Percentiles rank a stretch among this genome's conserved stretches.
phyloP scores from a whole-genome alignment of 2,797 vertebrate genomes.

The Gymnoscopelus microlampas region DNA sequence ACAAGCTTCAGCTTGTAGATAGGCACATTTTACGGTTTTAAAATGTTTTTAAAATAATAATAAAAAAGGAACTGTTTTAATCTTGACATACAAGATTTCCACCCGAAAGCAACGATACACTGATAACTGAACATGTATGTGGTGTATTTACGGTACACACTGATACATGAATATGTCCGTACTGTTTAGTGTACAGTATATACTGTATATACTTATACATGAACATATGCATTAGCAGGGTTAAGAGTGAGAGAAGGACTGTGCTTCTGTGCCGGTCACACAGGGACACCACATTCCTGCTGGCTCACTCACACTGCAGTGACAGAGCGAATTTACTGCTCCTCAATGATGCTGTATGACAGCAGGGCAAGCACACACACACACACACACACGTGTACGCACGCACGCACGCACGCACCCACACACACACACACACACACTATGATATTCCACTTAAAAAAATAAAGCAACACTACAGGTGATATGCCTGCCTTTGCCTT shows the following conservation, averaged over 20 bases:
- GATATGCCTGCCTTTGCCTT: too few species aligned
- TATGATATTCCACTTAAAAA: too few species aligned
- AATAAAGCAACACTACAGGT: too few species aligned
- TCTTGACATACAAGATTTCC: too few species aligned
- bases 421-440: neutral
- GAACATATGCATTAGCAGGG: slow-evolving; percentile 18
- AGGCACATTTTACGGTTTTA: too few species aligned
- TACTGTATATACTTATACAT: neutral
- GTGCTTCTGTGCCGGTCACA: slow-evolving; percentile 64
- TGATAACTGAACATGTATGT: slow-evolving; percentile 22
- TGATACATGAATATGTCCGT: too few species aligned
- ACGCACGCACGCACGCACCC: neutral
- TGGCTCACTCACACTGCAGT: slow-evolving; percentile 68
- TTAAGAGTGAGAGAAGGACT: slow-evolving; percentile 48
- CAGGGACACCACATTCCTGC: slow-evolving; percentile 76
- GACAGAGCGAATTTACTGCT: slow-evolving; percentile 54
- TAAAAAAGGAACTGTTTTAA: too few species aligned
- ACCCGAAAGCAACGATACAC: too few species aligned
- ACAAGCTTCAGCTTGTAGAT: too few species aligned
- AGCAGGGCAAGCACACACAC: slow-evolving; percentile 31
- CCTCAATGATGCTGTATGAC: slow-evolving; percentile 40
- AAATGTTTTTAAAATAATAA: too few species aligned
- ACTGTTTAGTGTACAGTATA: neutral
- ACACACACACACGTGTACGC: slow-evolving; percentile 13
- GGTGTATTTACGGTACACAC: neutral